Evolutionary conservation across 2,888 invertebrate genomes (phyloP), one percentile per base, ranked within the genome.

Genomic region (Agrotis clavis): DNA sequence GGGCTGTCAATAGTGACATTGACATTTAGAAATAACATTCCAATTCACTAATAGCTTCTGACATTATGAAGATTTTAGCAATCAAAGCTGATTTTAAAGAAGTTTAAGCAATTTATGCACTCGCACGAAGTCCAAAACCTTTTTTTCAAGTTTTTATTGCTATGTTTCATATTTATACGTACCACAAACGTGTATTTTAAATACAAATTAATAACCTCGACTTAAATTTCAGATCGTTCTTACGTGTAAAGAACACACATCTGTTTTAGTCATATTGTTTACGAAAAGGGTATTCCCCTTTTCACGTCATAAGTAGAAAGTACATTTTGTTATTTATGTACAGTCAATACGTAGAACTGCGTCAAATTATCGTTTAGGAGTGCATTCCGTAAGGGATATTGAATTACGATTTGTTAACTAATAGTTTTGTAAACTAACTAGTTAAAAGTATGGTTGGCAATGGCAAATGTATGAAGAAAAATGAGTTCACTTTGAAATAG

Each of bases 281-380:
- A 67, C 65, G 73, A 56, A 50, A 47, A 67, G 84, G 83, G 83
- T 68, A 19, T 54, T 77, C 62, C 77, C 83, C 75, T 64, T 64
- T 18, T 4, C 30, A 60, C 25, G 7, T 19, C n/a, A n/a, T n/a
- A n/a, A n/a, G 25, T 25, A 25, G 21, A 50, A 35, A 14, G 1
- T 18, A 30, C 13, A n/a, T 30, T 19, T 25, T 25, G 25, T 41
- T 11, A 41, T 11, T 6, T 35, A 35, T 6, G 35, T 11, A 41
- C 11, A 41, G 41, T 41, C 41, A 41, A 41, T 41, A 21, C 11
- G 50, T 51, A 41, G 41, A 41, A 9, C 6, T 4, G 25, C 16
- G 41, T 51, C 4, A 50, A 16, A 18, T 18, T 45, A 51, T 19
- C 14, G 18, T 11, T 11, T 18, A 59, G 14, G 19, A 70, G 6